Conservation (phyloP, 37 sponge, comb jelly and placozoan genomes). For the Geodia barretti region DNA sequence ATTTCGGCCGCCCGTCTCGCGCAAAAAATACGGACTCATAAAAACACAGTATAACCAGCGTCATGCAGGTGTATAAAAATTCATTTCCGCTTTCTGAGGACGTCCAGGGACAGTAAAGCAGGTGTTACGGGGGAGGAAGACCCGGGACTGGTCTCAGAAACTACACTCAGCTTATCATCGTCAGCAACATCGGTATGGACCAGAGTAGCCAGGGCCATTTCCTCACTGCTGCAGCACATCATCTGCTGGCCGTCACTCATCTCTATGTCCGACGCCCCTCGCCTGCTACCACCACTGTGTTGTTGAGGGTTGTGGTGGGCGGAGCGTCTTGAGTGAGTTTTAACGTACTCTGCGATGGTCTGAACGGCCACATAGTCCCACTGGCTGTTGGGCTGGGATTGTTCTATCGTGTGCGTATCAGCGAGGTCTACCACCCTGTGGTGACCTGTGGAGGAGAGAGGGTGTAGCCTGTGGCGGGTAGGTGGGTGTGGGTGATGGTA, state of each 20-base stretch:
- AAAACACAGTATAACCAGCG: too few relatives aligned
- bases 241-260: neutral
- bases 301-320: neutral
- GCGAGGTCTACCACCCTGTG: neutral
- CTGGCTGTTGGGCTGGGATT: neutral
- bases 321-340: neutral
- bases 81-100: neutral
- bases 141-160: neutral
- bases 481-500: too few relatives aligned
- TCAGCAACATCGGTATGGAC: neutral
- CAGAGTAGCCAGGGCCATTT: neutral
- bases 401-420: neutral
- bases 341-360: neutral
- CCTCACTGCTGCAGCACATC: neutral
- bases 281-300: neutral
- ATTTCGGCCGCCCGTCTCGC: too few relatives aligned
- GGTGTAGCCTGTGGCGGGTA: too few relatives aligned
- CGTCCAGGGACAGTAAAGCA: neutral
- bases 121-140: neutral
- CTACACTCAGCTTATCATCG: neutral
- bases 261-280: neutral
- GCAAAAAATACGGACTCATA: too few relatives aligned
- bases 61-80: too few relatives aligned
- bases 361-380: neutral
- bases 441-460: too few relatives aligned